phyloP scores from a whole-genome alignment of 2,888 invertebrate genomes.

The Hyposoter didymator region DNA sequence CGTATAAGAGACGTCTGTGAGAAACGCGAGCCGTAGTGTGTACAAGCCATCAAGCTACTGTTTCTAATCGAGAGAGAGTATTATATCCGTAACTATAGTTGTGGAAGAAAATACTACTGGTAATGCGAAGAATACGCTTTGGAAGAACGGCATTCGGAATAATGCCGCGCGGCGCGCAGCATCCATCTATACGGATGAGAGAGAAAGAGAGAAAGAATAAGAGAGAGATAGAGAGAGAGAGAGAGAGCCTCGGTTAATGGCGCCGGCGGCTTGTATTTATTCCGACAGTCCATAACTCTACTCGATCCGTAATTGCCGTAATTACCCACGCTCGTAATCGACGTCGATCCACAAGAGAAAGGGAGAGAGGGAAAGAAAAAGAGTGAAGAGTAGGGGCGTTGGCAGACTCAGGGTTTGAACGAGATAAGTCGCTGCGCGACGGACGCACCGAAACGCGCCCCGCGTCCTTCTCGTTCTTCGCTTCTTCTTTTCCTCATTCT shows the following conservation, averaged over 20 bases:
- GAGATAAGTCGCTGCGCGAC: conserved; percentile 50
- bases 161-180: conserved; percentile 33
- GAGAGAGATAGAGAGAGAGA: conserved; percentile 62
- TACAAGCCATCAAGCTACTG: conserved; percentile 52
- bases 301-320: conserved; percentile 77
- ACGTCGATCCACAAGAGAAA: conserved; percentile 57
- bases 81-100: conserved; percentile 51
- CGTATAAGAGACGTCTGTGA: conserved; percentile 35
- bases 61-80: conserved; percentile 51
- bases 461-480: conserved; percentile 39
- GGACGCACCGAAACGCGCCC: conserved; percentile 43
- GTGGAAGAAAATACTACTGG: conserved; percentile 8
- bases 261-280: conserved; percentile 77
- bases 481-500: conserved; percentile 8
- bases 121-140: conserved; percentile 48
- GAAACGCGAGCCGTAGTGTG: conserved; percentile 13
- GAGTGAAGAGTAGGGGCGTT: conserved; percentile 55
- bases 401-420: conserved; percentile 46
- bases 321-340: conserved; percentile 72
- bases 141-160: conserved; percentile 53
- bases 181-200: conserved; percentile 51
- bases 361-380: conserved; percentile 39
- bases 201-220: conserved; percentile 44
- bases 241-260: conserved; percentile 68
- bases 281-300: conserved; percentile 79